Evolutionary conservation across 23 tunicate species (phyloP).

Genomic region (Ciona savignyi): DNA sequence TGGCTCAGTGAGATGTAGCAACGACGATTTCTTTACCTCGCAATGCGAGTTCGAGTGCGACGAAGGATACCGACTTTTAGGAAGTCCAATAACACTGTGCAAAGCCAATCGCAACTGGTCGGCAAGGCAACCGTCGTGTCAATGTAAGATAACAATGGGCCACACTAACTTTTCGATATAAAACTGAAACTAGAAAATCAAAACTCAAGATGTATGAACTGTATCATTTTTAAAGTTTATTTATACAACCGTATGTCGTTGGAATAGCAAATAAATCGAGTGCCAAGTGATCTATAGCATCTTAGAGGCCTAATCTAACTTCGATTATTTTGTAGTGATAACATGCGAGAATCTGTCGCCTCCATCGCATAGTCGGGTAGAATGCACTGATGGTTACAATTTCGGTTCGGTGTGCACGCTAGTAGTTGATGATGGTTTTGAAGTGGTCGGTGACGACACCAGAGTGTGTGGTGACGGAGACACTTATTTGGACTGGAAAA

Average conservation of each 20-base stretch:
- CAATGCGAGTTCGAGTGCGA: constrained; percentile 53
- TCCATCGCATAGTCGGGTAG: constrained; percentile 37
- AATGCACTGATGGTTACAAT: constrained; percentile 31
- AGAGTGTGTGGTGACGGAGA: constrained; percentile 34
- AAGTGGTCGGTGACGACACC: constrained; percentile 34
- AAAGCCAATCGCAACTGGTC: constrained; percentile 53
- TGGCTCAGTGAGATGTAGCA: constrained; percentile 54
- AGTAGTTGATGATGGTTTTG: constrained; percentile 36
- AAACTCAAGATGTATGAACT: too few relatives aligned
- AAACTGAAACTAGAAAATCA: too few relatives aligned
- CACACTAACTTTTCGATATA: too few relatives aligned
- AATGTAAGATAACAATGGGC: too few relatives aligned
- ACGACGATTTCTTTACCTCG: constrained; percentile 46
- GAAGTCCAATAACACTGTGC: constrained; percentile 36
- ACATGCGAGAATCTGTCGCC: constrained; percentile 38
- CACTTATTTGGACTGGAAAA: background rate
- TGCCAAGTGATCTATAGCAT: too few relatives aligned
- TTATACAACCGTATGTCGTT: too few relatives aligned
- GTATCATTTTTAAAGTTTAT: too few relatives aligned
- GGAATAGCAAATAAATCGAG: too few relatives aligned
- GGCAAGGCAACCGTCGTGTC: constrained; percentile 49
- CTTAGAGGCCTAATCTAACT: too few relatives aligned
- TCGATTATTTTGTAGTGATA: constrained; percentile 44
- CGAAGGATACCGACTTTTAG: constrained; percentile 41
- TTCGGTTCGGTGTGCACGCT: constrained; percentile 46